Conservation (phyloP, 2,888 invertebrate genomes). For the Dicycla oo region DNA sequence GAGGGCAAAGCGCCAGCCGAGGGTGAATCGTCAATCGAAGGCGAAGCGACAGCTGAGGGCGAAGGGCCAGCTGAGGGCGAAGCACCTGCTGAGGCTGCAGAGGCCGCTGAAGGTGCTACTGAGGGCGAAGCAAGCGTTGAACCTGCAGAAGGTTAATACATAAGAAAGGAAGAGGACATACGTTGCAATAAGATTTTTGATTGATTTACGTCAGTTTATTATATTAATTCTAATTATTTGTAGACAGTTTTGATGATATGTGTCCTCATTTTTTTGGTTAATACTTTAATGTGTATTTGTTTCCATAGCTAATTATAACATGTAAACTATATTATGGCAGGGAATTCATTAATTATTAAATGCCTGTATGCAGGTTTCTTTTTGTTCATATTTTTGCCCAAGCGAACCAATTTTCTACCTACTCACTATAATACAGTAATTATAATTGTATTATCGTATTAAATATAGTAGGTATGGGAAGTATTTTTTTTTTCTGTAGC, state of each 20-base stretch:
- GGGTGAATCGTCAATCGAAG: conserved; percentile 21
- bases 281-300: conserved; percentile 39
- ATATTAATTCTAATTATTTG: conserved; percentile 44
- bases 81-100: conserved; percentile 22
- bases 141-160: conserved; percentile 25
- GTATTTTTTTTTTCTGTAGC: too few species aligned
- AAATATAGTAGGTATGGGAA: too few species aligned
- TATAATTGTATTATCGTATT: background rate
- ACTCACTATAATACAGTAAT: background rate
- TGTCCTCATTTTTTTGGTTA: conserved; percentile 48
- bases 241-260: conserved; percentile 32
- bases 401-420: background rate
- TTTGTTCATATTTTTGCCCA: conserved; percentile 1
- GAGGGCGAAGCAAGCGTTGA: background rate
- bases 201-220: conserved; percentile 47
- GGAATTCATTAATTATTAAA: conserved; percentile 11
- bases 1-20: conserved; percentile 3
- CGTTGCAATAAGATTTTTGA: conserved; percentile 46
- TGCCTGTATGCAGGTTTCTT: background rate
- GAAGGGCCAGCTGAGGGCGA: background rate
- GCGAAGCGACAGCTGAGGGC: background rate
- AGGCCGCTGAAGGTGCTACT: background rate
- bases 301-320: conserved; percentile 24
- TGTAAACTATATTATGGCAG: conserved; percentile 14
- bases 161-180: conserved; percentile 17